These are phyloP conservation scores for Poecilia wingei DNA, from an alignment of 2,797 vertebrate species.

Conservation along the genomic window DNA sequence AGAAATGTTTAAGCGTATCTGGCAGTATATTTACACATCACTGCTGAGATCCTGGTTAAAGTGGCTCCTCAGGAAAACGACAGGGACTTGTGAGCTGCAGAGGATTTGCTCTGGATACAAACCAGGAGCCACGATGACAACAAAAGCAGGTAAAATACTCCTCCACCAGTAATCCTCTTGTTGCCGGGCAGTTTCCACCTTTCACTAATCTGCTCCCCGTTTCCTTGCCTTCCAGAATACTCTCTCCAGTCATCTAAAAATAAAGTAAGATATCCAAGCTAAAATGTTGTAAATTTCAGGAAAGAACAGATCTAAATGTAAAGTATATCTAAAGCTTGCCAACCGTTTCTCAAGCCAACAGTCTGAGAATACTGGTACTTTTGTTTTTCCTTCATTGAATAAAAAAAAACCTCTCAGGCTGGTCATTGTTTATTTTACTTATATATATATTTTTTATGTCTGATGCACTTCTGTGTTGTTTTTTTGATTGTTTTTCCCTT, in stretches of 20 bases:
- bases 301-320: conserved; percentile 20
- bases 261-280: conserved; percentile 81
- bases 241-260: conserved; percentile 90
- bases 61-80: conserved; percentile 89
- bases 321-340: conserved; percentile 7
- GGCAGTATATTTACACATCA: conserved; percentile 88
- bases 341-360: conserved; percentile 39
- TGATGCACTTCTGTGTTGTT: neutral
- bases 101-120: conserved; percentile 82
- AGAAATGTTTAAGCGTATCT: conserved; percentile 88
- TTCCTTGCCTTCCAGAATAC: conserved; percentile 81
- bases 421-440: neutral
- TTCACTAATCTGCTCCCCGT: conserved; percentile 19
- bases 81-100: conserved; percentile 92
- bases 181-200: neutral
- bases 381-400: conserved; percentile 15
- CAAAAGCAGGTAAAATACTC: conserved; percentile 83
- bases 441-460: neutral
- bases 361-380: conserved; percentile 21
- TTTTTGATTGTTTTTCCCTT: conserved; percentile 15
- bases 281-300: neutral
- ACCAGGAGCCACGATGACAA: conserved; percentile 85
- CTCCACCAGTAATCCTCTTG: neutral
- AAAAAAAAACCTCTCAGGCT: neutral
- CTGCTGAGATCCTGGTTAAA: conserved; percentile 93